These are phyloP conservation scores for Eupleurogrammus muticus DNA, from an alignment of 2,797 vertebrate species.

Conservation along the genomic window DNA sequence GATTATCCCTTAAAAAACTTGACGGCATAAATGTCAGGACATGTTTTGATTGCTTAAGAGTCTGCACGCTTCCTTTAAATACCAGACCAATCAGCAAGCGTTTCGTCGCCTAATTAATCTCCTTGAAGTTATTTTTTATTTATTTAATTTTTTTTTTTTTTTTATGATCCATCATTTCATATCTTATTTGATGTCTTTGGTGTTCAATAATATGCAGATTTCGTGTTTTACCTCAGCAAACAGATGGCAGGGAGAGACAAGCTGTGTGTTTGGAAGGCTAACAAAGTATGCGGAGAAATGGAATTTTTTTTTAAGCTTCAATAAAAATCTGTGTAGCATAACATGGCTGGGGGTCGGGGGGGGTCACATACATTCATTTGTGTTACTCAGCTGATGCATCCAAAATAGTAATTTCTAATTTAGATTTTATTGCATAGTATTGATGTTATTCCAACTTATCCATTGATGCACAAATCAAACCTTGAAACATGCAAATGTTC, in stretches of 20 bases:
- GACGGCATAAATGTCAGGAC: slow-evolving; percentile 68
- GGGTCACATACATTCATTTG: slow-evolving; percentile 17
- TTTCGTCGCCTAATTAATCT: slow-evolving; percentile 70
- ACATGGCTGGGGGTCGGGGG: background rate
- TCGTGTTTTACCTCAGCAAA: slow-evolving; percentile 58
- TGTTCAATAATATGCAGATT: slow-evolving; percentile 69
- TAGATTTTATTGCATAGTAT: background rate
- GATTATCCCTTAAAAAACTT: slow-evolving; percentile 73
- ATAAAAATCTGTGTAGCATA: slow-evolving; percentile 31
- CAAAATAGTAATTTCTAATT: background rate
- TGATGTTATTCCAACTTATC: background rate
- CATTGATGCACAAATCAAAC: background rate
- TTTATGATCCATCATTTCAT: slow-evolving; percentile 61
- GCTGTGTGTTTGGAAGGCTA: slow-evolving; percentile 36
- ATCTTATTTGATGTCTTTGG: slow-evolving; percentile 63
- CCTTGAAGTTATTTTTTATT: slow-evolving; percentile 58
- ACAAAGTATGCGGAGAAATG: slow-evolving; percentile 37
- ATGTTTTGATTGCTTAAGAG: slow-evolving; percentile 73
- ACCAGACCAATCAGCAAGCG: slow-evolving; percentile 64
- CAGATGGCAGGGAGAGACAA: slow-evolving; percentile 60
- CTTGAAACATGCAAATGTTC: slow-evolving; percentile 5
- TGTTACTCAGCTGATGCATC: background rate
- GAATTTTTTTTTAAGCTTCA: slow-evolving; percentile 15
- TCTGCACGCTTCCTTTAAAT: slow-evolving; percentile 59
- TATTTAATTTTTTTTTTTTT: too few species aligned